Evolutionary conservation across 1,140 invertebrate genomes (phyloP), one percentile per base, ranked within the genome.

Genomic region (Papilio polytes): DNA sequence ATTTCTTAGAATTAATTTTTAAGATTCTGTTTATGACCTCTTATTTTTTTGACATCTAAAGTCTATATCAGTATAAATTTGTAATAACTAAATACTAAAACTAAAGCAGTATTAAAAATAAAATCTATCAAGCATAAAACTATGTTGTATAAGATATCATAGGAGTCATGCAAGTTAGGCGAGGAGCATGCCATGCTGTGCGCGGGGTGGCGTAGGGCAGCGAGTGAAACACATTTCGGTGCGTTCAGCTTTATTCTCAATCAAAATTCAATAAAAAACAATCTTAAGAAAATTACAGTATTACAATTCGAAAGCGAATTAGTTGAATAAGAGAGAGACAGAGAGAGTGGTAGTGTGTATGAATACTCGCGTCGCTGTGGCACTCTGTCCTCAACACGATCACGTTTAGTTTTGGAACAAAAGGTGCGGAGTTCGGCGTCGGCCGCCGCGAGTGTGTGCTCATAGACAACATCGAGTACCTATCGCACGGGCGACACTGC

Each of bases 211-310:
- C 87, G 86, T 78, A 85, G 92, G 90, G 87, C 85, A 87, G 90
- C 90, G 87, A 94, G 93, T 94, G 92, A 94, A 94, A 94, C 92
- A 94, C 93, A 94, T 88, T 94, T 94, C 88, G 86, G 93, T 94
- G 93, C 93, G 86, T 87, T 91, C 88, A 89, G 87, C 89, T 94
- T 94, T 94, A 94, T 94, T 94, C 85, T 90, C 87, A 90, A 92
- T 90, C 85, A 92, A 91, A 88, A 85, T 85, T 80, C 74, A 83
- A 77, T 84, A 84, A 87, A 87, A 92, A 90, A 91, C 85, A 91
- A 89, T 91, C 85, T 89, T 78, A 89, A 88, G 77, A 85, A 80
- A 81, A 87, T 82, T 81, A 89, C 85, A 89, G 82, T 86, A 86
- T 88, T 74, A 91, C 87, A 91, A 87, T 89, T 87, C 85, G 85